These are phyloP conservation scores for Podarcis lilfordi DNA, from an alignment of 2,797 vertebrate species.

Conservation along the genomic window DNA sequence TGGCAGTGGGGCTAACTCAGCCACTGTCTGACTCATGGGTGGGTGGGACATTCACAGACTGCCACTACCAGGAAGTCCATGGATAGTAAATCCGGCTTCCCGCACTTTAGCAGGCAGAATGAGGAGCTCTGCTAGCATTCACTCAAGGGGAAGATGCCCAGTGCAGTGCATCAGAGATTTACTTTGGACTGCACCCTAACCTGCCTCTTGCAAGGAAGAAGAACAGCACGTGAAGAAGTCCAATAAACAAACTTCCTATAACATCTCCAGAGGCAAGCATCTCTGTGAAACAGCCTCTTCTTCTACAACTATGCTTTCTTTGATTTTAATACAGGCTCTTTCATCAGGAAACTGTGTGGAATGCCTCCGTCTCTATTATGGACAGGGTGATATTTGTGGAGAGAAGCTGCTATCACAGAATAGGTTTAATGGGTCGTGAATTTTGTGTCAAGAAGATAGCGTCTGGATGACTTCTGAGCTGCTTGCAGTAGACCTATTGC, in stretches of 20 bases:
- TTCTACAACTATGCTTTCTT: conserved; percentile 52
- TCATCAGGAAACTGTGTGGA: conserved; percentile 66
- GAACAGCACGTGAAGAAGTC: not conserved
- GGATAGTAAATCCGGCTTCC: no score
- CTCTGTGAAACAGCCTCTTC: conserved; percentile 43
- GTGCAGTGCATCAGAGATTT: no score
- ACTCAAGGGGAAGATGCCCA: no score
- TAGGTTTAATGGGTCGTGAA: conserved; percentile 83
- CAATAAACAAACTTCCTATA: not conserved
- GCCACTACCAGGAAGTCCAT: no score
- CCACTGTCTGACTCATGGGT: no score
- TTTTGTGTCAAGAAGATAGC: conserved; percentile 72
- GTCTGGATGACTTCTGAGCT: conserved; percentile 72
- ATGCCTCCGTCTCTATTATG: conserved; percentile 57
- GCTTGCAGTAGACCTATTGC: conserved; percentile 70
- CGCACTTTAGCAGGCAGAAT: no score
- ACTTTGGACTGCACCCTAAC: not conserved
- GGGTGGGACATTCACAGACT: no score
- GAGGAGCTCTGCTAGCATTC: no score
- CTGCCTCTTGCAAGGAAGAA: not conserved
- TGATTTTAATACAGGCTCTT: conserved; percentile 72
- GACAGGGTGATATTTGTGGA: conserved; percentile 65
- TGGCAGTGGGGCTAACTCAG: no score
- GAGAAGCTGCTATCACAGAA: conserved; percentile 77
- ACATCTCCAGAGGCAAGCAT: not conserved